Evolutionary conservation across 2,888 invertebrate genomes (phyloP), one percentile per base, ranked within the genome.

Genomic region (Zaprionus lineosus): DNA sequence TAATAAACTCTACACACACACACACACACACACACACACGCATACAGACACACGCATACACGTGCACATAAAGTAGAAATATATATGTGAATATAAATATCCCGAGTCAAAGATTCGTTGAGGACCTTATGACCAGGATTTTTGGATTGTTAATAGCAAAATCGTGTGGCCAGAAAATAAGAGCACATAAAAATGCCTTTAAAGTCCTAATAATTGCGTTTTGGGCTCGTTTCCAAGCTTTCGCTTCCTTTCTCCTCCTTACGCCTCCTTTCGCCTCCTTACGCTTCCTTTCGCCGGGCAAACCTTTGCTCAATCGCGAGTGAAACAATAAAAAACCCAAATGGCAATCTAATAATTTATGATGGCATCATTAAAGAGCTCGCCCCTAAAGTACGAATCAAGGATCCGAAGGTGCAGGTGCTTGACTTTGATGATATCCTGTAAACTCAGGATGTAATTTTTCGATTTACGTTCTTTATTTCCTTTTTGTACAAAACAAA

Each of bases 241-340:
- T n/a, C n/a, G n/a, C n/a, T n/a, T n/a, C n/a, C n/a, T n/a, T n/a
- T n/a, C n/a, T n/a, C n/a, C n/a, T n/a, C n/a, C n/a, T n/a, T n/a
- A n/a, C n/a, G n/a, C n/a, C n/a, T n/a, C n/a, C n/a, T n/a, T n/a
- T n/a, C n/a, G n/a, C n/a, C n/a, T n/a, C n/a, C n/a, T n/a, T n/a
- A n/a, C n/a, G n/a, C n/a, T n/a, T n/a, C 24, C 37, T 46, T 44
- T 28, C 21, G 4, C 8, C 29, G 8, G 9, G 16, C n/a, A n/a
- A n/a, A n/a, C 14, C 40, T 36, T 53, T 79, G 84, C 81, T 87
- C 86, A 86, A 87, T 86, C 84, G 83, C 82, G 84, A 71, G 79
- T 88, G 74, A 87, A 86, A 87, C 86, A 87, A 87, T 87, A 88
- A 87, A 87, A 86, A 87, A 87, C 82, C 69, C 75, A 84, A 87